phyloP scores from a whole-genome alignment of 2,888 invertebrate genomes.

The Synanthedon myopaeformis region DNA sequence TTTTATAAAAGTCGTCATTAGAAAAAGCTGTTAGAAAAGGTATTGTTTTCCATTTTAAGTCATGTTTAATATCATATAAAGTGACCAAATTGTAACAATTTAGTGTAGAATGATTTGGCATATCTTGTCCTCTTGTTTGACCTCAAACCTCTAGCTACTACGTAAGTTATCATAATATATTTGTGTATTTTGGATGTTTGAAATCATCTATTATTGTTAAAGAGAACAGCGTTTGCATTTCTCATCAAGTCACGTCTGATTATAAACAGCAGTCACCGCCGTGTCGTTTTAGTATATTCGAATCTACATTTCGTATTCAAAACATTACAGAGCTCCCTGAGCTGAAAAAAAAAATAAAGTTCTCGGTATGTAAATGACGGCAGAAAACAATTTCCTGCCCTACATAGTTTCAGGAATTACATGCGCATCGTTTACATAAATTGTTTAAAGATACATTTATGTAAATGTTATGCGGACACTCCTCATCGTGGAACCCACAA shows the following conservation, averaged over 20 bases:
- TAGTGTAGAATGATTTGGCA: too few species aligned
- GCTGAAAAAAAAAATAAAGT: conserved; percentile 1
- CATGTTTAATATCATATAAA: too few species aligned
- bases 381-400: conserved; percentile 6
- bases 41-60: too few species aligned
- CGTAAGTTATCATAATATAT: too few species aligned
- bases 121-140: too few species aligned
- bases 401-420: conserved; percentile 11
- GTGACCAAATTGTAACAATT: too few species aligned
- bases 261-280: not conserved
- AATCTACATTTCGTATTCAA: conserved; percentile 1
- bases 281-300: not conserved
- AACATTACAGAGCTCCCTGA: conserved; percentile 2
- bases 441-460: conserved; percentile 15
- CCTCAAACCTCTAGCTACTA: too few species aligned
- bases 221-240: not conserved
- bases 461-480: conserved; percentile 15
- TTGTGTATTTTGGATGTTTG: too few species aligned
- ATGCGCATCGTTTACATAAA: conserved; percentile 15
- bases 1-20: too few species aligned
- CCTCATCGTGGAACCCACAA: conserved; percentile 8
- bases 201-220: not conserved
- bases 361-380: not conserved
- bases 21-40: too few species aligned
- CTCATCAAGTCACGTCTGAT: not conserved